Percentiles rank a stretch among this genome's conserved stretches.
Evolutionary conservation across 2,888 invertebrate genomes (phyloP).

Genomic region (Eupithecia insigniata): DNA sequence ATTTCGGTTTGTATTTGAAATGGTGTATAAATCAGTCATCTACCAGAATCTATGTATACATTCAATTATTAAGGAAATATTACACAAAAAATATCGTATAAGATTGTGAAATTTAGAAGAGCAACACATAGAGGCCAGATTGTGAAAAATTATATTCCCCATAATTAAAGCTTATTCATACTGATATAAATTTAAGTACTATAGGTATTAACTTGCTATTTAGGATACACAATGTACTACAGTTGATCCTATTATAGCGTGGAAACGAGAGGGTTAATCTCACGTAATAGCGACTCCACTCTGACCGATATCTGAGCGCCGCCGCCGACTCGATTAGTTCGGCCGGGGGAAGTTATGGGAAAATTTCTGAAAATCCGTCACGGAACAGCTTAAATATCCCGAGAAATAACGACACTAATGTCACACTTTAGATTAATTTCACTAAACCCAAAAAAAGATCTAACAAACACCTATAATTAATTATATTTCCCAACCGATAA

Average conservation of each 20-base stretch:
- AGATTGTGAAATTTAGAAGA: not conserved
- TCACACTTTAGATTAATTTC: not conserved
- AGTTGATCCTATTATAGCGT: constrained; percentile 31
- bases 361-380: constrained; percentile 5
- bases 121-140: not conserved
- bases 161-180: not conserved
- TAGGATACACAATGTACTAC: not conserved
- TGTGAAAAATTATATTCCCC: not conserved
- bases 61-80: not conserved
- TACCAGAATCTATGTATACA: not conserved
- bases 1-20: not conserved
- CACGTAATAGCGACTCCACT: constrained; percentile 34
- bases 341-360: not conserved
- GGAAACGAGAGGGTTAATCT: constrained; percentile 36
- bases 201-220: not conserved
- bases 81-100: not conserved
- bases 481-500: not conserved
- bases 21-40: not conserved
- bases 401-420: not conserved
- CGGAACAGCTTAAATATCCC: not conserved
- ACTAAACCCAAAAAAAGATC: not conserved
- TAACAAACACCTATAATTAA: not conserved
- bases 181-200: not conserved
- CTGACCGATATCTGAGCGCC: constrained; percentile 29
- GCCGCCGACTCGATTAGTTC: constrained; percentile 24